Base-by-base conservation (phyloP, 2,797 vertebrate species). In the Hydrocynus forskahlii region DNA sequence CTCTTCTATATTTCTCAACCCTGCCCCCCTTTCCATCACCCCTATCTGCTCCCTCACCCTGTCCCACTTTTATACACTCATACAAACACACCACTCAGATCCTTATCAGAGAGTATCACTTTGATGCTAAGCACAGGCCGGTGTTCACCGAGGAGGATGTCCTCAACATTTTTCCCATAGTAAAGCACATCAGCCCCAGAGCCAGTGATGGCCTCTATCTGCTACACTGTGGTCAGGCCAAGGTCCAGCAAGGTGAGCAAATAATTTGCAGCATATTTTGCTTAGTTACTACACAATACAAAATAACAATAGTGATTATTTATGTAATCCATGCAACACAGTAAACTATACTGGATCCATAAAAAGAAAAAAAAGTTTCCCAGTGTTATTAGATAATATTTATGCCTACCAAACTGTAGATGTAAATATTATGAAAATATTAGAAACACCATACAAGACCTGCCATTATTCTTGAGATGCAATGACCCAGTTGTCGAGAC, bases 151-250 rank as follows among this genome's bases (percentile, higher is more conserved):
- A 99, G 88, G 97, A 99, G 78, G 97, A 99, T 14, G 94, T 99
- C 70, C 90, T 98, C 81, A 99, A 99, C 88, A 97, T 99, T 92
- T 99, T 99, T 87, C 97, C 98, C 0, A 94, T 98, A 62, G 96
- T 97, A 90, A 98, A 96, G 89, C 96, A 97, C 0, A 94, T 99
- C 83, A 96, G 93, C 80, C 95, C 95, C 48, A 96, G 96, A 85
- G 94, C 96, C 2, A 95, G 94, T 0, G 96, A 99, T 0, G 97
- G 97, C 81, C 95, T 96, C 38, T 91, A 90, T 84, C 97, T 99
- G 83, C 94, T 99, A 86, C 96, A 95, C 86, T 95, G 93, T 2
- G 97, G 97, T 72, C 96, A 97, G 91, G 94, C 93, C 68, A 96
- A 96, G 85, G 94, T 98, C 0, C 97, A 97, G 88, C 95, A 97